A percentile compares a stretch with the other conserved stretches of the same genome.
These are phyloP conservation scores for Ceratosolen solmsi DNA, from an alignment of 1,140 invertebrate species.

Conservation along the genomic window DNA sequence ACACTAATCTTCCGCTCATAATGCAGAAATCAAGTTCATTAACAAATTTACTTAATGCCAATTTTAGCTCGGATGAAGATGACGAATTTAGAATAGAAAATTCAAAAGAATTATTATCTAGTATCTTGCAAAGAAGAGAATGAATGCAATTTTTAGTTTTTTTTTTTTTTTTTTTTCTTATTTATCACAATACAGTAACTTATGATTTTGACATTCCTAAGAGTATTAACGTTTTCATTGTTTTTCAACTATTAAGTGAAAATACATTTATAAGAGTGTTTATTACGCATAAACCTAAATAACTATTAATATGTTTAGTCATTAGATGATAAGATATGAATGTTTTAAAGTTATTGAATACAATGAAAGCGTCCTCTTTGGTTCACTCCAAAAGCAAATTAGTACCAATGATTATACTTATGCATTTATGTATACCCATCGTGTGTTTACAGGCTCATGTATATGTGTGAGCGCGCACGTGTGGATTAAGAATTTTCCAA, in stretches of 20 bases:
- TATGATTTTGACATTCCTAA: conserved; percentile 25
- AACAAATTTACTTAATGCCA: conserved; percentile 68
- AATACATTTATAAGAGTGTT: neutral
- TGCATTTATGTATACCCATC: neutral
- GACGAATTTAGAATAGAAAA: conserved; percentile 63
- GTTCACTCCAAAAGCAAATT: conserved; percentile 22
- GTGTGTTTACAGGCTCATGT: neutral
- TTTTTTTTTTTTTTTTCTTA: conserved; percentile 20
- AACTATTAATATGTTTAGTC: conserved; percentile 44
- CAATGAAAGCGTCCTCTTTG: conserved; percentile 24
- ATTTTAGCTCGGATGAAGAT: conserved; percentile 70
- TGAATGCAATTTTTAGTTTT: conserved; percentile 27
- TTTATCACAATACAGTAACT: neutral
- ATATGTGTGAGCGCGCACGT: neutral
- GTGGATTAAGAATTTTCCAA: conserved; percentile 7
- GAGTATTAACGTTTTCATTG: conserved; percentile 13
- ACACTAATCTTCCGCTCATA: conserved; percentile 65
- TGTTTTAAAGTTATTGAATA: conserved; percentile 19
- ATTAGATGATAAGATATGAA: conserved; percentile 43
- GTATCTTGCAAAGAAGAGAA: conserved; percentile 71
- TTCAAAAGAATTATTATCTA: conserved; percentile 69
- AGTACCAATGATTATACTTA: conserved; percentile 46
- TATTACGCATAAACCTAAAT: conserved; percentile 27
- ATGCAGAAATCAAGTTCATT: conserved; percentile 67
- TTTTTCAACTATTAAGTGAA: conserved; percentile 2